These are phyloP conservation scores for Nesidiocoris tenuis DNA, from an alignment of 2,888 invertebrate species.

Conservation along the genomic window DNA sequence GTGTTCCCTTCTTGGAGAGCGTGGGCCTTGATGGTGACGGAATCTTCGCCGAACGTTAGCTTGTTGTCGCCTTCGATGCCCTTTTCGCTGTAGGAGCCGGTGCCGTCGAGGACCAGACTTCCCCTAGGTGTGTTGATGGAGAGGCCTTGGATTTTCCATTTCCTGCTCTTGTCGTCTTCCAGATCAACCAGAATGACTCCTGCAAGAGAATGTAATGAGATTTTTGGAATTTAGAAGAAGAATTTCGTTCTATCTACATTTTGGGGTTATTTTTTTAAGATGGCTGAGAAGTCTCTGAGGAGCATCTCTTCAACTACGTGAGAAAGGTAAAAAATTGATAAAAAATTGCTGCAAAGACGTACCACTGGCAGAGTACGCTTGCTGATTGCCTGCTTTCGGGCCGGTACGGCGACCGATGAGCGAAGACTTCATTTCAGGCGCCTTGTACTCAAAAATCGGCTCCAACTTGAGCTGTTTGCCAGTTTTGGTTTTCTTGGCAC, in stretches of 20 bases:
- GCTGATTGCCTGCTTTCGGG: conserved; percentile 50
- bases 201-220: conserved; percentile 25
- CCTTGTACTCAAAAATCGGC: conserved; percentile 68
- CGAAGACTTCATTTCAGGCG: conserved; percentile 58
- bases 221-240: neutral
- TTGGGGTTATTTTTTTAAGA: neutral
- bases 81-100: conserved; percentile 53
- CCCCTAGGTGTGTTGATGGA: conserved; percentile 54
- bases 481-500: conserved; percentile 63
- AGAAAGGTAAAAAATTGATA: too few relatives aligned
- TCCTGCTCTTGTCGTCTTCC: conserved; percentile 55
- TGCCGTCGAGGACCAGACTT: conserved; percentile 59
- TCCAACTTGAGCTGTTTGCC: conserved; percentile 61
- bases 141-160: conserved; percentile 64
- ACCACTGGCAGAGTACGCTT: conserved; percentile 34
- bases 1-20: conserved; percentile 14
- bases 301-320: too few relatives aligned
- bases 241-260: neutral
- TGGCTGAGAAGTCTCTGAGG: neutral
- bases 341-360: neutral
- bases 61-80: conserved; percentile 44
- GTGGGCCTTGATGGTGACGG: conserved; percentile 37
- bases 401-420: conserved; percentile 49
- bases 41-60: conserved; percentile 44
- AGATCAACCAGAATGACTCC: conserved; percentile 55